Evolutionary conservation across 64 coral and sea anemone species (phyloP).

Genomic region (Dendrophyllia cribrosa): DNA sequence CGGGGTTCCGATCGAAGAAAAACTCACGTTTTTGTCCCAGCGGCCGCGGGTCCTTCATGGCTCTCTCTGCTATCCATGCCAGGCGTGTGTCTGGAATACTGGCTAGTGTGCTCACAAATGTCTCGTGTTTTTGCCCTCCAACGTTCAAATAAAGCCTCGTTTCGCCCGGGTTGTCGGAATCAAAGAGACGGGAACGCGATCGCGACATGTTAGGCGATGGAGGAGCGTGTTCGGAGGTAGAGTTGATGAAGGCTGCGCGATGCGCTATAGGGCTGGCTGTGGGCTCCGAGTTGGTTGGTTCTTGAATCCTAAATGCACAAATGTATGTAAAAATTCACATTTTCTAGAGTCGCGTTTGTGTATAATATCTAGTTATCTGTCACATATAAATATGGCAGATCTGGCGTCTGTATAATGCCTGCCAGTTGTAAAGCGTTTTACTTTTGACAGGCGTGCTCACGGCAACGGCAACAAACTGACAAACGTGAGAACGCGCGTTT

Average conservation of each 20-base stretch:
- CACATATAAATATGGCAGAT: neutral
- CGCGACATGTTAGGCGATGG: conserved; percentile 68
- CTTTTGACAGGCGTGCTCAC: neutral
- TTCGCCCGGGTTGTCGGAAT: conserved; percentile 92
- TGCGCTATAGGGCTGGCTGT: neutral
- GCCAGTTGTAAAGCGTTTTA: neutral
- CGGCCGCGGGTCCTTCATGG: conserved; percentile 77
- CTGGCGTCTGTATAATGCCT: neutral
- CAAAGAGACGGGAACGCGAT: conserved; percentile 85
- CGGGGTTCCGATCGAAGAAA: conserved; percentile 93
- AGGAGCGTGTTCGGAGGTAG: neutral
- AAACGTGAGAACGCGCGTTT: neutral
- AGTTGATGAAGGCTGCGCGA: neutral
- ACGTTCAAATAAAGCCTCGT: conserved; percentile 86
- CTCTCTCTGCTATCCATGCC: conserved; percentile 88
- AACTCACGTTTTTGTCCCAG: conserved; percentile 89
- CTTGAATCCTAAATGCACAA: conserved; percentile 2
- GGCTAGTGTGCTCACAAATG: conserved; percentile 88
- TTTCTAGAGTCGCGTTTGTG: neutral
- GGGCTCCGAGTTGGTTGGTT: neutral
- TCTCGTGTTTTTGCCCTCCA: conserved; percentile 94
- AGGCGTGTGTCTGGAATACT: conserved; percentile 88
- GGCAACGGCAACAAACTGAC: neutral
- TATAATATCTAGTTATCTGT: neutral
- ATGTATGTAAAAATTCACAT: conserved; percentile 22